Evolutionary conservation across 2,797 vertebrate species (phyloP).

Genomic region (Holocentrus rufus): DNA sequence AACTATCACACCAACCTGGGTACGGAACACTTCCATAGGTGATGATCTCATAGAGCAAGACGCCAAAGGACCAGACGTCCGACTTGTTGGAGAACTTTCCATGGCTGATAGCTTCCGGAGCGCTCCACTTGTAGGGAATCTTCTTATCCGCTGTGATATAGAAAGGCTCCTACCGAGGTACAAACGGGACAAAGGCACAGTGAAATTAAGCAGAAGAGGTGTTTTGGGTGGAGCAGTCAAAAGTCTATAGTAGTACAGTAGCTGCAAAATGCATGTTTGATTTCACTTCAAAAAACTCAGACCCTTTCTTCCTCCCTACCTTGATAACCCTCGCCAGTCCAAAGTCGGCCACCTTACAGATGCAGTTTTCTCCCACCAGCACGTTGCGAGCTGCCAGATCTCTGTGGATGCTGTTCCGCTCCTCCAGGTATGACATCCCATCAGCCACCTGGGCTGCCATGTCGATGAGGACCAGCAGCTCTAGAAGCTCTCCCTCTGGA

Average conservation of each 20-base stretch:
- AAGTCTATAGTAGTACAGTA: too few species aligned
- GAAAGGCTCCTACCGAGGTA: slow-evolving; percentile 77
- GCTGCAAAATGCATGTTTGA: too few species aligned
- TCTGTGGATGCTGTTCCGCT: slow-evolving; percentile 85
- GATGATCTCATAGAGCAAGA: slow-evolving; percentile 86
- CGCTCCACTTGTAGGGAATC: slow-evolving; percentile 87
- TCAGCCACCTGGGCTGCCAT: slow-evolving; percentile 85
- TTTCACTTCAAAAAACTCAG: too few species aligned
- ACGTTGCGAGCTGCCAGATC: slow-evolving; percentile 89
- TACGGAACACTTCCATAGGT: slow-evolving; percentile 84
- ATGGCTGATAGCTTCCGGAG: slow-evolving; percentile 84
- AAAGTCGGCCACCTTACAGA: slow-evolving; percentile 91
- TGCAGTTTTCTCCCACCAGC: slow-evolving; percentile 84
- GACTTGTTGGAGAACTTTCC: slow-evolving; percentile 86
- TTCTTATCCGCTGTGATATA: slow-evolving; percentile 80
- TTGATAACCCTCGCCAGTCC: slow-evolving; percentile 87
- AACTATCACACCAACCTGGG: slow-evolving; percentile 76
- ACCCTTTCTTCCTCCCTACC: slow-evolving; percentile 65
- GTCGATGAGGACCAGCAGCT: slow-evolving; percentile 73
- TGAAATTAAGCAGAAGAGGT: neutral
- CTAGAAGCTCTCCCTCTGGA: slow-evolving; percentile 67
- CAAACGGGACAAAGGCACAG: neutral
- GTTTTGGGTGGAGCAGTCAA: too few species aligned
- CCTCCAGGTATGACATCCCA: slow-evolving; percentile 88
- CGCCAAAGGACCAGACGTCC: slow-evolving; percentile 87